Base-by-base conservation (phyloP, 2,797 vertebrate genomes). In the Gymnopithys bicolor region DNA sequence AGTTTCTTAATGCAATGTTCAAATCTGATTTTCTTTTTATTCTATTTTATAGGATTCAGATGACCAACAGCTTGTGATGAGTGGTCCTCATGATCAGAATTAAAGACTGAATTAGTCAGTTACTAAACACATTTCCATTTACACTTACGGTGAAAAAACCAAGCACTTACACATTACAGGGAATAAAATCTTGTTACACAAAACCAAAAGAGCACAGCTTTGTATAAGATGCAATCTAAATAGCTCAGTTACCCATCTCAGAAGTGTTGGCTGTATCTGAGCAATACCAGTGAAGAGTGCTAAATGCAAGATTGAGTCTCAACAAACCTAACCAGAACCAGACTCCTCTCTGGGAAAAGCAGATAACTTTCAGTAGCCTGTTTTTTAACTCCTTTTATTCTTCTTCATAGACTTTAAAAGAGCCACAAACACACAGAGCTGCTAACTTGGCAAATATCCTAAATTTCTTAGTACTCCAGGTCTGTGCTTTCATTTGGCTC, bases 31-130 rank as follows among this genome's bases (percentile, higher is more conserved):
- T 71, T 63, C 24, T 79, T 92, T 73, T 84, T 52, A 16, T 75
- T 87, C 35, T 92, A 1, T 94, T 82, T 97, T 88, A 56, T 16
- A 98, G 98, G 98, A 98, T 89, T 89, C 90, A 0, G 97, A 97
- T 7, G 97, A 98, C 84, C 98, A 98, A 23, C 97, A 98, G 83
- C 97, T 98, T 91, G 98, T 97, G 71, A 96, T 93, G 13, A 94
- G 95, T 13, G 97, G 97, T 53, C 93, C 97, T 4, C 97, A 97
- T 5, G 97, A 98, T 95, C 96, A 97, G 79, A 96, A 90, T 88
- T 98, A 94, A 98, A 91, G 89, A 94, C 55, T 93, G 76, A 97
- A 81, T 64, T 19, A 69, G 27, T 22, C 56, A 60, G 46, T 70
- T 64, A 33, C 22, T 59, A 70, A 90, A 60, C 13, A 63, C 7